phyloP scores from a whole-genome alignment of 2,113 vertebrate species.

The Pygoscelis antarcticus region DNA sequence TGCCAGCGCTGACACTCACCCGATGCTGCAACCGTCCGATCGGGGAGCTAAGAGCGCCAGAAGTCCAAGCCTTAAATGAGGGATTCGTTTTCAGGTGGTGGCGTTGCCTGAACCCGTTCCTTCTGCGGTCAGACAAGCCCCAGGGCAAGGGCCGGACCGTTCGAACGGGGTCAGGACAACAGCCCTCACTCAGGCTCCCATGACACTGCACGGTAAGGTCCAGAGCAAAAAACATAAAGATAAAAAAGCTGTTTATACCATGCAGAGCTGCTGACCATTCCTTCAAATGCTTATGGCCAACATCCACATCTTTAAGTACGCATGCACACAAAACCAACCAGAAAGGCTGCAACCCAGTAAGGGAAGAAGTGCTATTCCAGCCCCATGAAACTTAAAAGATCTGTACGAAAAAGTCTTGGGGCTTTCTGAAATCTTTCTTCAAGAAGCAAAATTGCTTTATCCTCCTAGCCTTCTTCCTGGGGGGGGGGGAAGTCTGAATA shows the following conservation, averaged over 20 bases:
- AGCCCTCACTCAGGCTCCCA: neutral
- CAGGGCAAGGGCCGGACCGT: neutral
- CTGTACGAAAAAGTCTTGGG: neutral
- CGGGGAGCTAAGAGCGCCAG: neutral
- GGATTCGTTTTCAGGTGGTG: neutral
- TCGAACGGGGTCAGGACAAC: fast-evolving
- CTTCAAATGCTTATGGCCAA: neutral
- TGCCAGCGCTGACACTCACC: neutral
- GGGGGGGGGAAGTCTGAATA: too few relatives aligned
- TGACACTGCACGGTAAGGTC: neutral
- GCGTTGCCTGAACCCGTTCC: neutral
- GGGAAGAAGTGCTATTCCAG: neutral
- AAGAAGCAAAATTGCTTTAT: neutral
- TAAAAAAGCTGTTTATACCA: neutral
- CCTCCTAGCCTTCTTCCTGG: neutral
- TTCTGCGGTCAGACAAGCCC: neutral
- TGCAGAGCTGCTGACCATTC: neutral
- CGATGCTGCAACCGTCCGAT: fast-evolving
- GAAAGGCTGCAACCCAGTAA: neutral
- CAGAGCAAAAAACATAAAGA: neutral
- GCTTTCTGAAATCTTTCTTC: neutral
- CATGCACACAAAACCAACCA: neutral
- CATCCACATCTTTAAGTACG: neutral
- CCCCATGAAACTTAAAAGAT: neutral
- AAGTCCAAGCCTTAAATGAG: neutral